Base-by-base conservation (phyloP, 2,888 invertebrate genomes). In the Cecidostiba fungosa region DNA sequence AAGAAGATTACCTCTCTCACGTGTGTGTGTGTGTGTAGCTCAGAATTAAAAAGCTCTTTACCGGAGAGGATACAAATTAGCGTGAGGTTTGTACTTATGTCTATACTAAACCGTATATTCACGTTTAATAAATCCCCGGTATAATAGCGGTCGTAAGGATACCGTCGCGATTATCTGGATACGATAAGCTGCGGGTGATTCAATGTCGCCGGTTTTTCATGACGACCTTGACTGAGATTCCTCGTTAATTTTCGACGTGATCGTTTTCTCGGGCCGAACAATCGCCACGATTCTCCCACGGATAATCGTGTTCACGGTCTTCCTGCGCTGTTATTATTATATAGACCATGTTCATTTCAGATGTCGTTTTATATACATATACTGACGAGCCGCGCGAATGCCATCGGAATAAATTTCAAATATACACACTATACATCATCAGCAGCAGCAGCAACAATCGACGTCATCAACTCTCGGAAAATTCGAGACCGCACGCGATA, bases 201-300 rank as follows among this genome's bases (percentile, higher is more conserved):
- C 66, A 78, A 66, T 50, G 72, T 29, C 50, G 39, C 23, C 43
- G 47, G 59, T 54, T 82, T 77, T 62, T 66, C 66, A 29, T 12
- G 29, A 23, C 50, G 10, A 78, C 79, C 82, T 83, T 85, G 82
- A 59, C 74, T 79, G 36, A n/a, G 59, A 82, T 82, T 26, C 36
- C 54, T 62, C 54, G 47, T 62, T 79, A n/a, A 69, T 70, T 66
- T 43, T 62, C 47, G 36, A 54, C 32, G 39, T n/a, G 54, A 54
- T 85, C n/a, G 6, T 73, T 70, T 50, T 74, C 26, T 54, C 54
- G 6, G 23, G 39, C 19, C 12, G 50, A 82, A 85, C 85, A 76
- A 85, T 85, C n/a, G 62, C 14, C 50, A 66, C 19, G 26, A 79
- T 76, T 82, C 82, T 82, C 82, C 47, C 85, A 82, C 85, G 77